Conservation (phyloP, 2,797 vertebrate species). For the Gastrophryne carolinensis region DNA sequence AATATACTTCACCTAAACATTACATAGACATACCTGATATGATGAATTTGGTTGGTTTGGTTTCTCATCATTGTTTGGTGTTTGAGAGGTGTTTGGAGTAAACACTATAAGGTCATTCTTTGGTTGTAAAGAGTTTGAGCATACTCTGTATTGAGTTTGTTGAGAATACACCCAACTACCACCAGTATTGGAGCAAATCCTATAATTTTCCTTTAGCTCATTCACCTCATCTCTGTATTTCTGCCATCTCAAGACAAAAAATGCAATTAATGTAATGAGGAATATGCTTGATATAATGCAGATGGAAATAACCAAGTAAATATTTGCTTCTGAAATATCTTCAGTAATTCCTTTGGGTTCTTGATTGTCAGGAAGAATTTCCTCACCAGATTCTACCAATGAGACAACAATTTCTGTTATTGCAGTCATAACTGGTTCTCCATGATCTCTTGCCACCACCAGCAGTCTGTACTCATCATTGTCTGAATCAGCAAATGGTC, state of each 20-base stretch:
- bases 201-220: conserved; percentile 31
- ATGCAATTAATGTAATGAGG: conserved; percentile 75
- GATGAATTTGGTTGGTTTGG: background rate
- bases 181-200: conserved; percentile 26
- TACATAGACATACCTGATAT: background rate
- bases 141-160: conserved; percentile 34
- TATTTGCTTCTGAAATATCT: conserved; percentile 46
- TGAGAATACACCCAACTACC: conserved; percentile 30
- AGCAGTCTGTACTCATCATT: conserved; percentile 61
- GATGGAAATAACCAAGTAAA: conserved; percentile 76
- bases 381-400: conserved; percentile 34
- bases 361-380: background rate
- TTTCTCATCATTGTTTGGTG: conserved; percentile 28
- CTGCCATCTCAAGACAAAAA: conserved; percentile 77
- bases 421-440: conserved; percentile 69
- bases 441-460: conserved; percentile 73
- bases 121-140: conserved; percentile 14
- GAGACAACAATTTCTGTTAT: conserved; percentile 65
- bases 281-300: conserved; percentile 76
- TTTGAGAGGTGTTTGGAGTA: conserved; percentile 51
- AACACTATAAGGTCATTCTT: conserved; percentile 39
- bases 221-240: conserved; percentile 51
- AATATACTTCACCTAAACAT: too few species aligned
- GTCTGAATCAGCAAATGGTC: conserved; percentile 49
- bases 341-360: background rate